Conservation (phyloP, 2,888 invertebrate species). For the Drosophila eohydei region DNA sequence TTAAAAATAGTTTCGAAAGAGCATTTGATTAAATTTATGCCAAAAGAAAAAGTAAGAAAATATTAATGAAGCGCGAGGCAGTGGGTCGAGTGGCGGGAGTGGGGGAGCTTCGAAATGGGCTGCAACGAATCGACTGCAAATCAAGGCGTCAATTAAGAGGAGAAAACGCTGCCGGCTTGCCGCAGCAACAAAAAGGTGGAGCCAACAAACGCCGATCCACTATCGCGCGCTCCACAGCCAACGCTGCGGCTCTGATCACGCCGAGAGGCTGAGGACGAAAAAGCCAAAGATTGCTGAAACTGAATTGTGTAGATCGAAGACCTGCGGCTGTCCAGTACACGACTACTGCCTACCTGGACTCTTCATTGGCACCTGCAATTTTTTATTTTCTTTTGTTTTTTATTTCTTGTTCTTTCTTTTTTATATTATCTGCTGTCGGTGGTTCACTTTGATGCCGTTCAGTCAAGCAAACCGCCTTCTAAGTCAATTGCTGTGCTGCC, state of each 20-base stretch:
- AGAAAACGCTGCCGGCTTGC: conserved; percentile 51
- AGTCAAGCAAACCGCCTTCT: conserved; percentile 60
- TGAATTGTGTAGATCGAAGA: conserved; percentile 33
- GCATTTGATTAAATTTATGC: conserved; percentile 8
- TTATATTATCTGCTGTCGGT: conserved; percentile 59
- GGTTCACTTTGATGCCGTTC: conserved; percentile 57
- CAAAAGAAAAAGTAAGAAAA: conserved; percentile 3
- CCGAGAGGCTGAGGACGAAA: conserved; percentile 31
- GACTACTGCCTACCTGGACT: conserved; percentile 13
- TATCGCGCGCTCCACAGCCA: conserved; percentile 42
- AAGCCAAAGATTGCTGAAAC: conserved; percentile 12
- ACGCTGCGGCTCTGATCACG: conserved; percentile 57
- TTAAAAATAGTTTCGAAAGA: conserved; percentile 4
- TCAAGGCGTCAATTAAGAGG: conserved; percentile 65
- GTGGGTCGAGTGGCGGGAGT: neutral
- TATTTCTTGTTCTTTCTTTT: conserved; percentile 3
- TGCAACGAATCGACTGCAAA: conserved; percentile 57
- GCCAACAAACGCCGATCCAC: conserved; percentile 45
- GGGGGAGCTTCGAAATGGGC: conserved; percentile 25
- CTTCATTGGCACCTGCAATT: conserved; percentile 58
- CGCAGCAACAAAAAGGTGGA: conserved; percentile 63
- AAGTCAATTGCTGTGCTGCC: conserved; percentile 30
- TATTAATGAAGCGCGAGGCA: conserved; percentile 1
- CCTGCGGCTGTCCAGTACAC: conserved; percentile 40
- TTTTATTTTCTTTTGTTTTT: conserved; percentile 20